These are phyloP conservation scores for Goniozus legneri DNA, from an alignment of 1,140 invertebrate genomes.

Conservation along the genomic window DNA sequence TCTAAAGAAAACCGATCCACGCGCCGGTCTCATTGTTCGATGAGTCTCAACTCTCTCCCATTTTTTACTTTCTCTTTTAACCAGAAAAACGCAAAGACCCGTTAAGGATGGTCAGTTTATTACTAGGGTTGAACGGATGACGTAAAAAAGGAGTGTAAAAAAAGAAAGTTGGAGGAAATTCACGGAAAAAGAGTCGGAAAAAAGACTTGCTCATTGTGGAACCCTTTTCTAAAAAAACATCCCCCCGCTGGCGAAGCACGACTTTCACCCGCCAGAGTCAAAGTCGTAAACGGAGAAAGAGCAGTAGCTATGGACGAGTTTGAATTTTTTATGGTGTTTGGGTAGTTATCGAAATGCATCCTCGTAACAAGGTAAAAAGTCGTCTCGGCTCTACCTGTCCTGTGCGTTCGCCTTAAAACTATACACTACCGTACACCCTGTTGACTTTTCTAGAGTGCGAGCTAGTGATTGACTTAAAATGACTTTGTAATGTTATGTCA, in stretches of 20 bases:
- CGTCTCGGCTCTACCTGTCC: no score
- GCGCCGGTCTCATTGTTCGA: conserved; percentile 13
- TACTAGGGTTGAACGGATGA: conserved; percentile 39
- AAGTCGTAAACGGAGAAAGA: conserved; percentile 34
- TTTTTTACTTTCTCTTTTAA: conserved; percentile 34
- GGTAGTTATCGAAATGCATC: conserved; percentile 26
- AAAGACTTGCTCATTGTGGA: conserved; percentile 27
- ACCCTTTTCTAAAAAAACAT: conserved; percentile 39
- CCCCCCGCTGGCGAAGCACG: conserved; percentile 2
- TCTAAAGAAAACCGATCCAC: background rate
- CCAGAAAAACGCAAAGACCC: conserved; percentile 20
- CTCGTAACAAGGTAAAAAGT: conserved; percentile 27
- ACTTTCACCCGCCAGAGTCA: conserved; percentile 42
- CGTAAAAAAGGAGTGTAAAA: conserved; percentile 22
- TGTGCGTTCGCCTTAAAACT: no score
- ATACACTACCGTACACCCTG: no score
- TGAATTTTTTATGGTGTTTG: conserved; percentile 50
- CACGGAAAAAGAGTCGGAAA: conserved; percentile 25
- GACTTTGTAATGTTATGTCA: background rate
- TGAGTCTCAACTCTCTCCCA: conserved; percentile 42
- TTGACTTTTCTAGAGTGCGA: no score
- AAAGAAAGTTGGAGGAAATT: conserved; percentile 34
- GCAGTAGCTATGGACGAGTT: conserved; percentile 13
- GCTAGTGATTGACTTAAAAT: no score
- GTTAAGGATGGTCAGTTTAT: conserved; percentile 38